Percentiles rank a stretch among this genome's conserved stretches.
phyloP scores from a whole-genome alignment of 2,888 invertebrate species.

The Macrosoma leucophasiata region DNA sequence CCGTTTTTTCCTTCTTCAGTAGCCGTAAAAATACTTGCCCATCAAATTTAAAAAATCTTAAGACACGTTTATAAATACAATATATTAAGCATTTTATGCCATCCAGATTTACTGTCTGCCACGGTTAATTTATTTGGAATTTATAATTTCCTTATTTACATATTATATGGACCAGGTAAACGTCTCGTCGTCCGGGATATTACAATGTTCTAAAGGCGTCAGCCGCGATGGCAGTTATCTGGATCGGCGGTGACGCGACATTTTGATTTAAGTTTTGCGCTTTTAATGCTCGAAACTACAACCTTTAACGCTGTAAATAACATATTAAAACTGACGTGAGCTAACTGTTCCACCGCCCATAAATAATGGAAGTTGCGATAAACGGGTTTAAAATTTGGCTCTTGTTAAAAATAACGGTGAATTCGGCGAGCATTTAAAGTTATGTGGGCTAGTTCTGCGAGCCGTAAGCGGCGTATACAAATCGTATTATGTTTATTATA shows the following conservation, averaged over 20 bases:
- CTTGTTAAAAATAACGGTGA: too few relatives aligned
- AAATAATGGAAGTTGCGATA: background rate
- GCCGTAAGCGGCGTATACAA: too few relatives aligned
- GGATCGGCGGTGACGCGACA: background rate
- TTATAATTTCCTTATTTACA: slow-evolving; percentile 45
- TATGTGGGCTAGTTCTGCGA: too few relatives aligned
- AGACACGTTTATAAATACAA: slow-evolving; percentile 54
- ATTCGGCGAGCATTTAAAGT: too few relatives aligned
- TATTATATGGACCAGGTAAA: slow-evolving; percentile 38
- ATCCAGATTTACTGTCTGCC: slow-evolving; percentile 50
- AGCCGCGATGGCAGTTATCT: slow-evolving; percentile 13
- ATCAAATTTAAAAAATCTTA: slow-evolving; percentile 46
- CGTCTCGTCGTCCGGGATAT: slow-evolving; percentile 8
- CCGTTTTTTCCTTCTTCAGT: slow-evolving; percentile 47
- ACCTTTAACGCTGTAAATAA: slow-evolving; percentile 9
- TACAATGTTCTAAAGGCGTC: slow-evolving; percentile 8
- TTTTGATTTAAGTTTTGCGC: slow-evolving; percentile 3
- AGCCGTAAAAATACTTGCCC: slow-evolving; percentile 52
- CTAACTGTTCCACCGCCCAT: slow-evolving; percentile 6
- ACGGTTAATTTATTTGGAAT: slow-evolving; percentile 41
- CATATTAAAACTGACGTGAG: slow-evolving; percentile 7
- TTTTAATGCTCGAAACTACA: slow-evolving; percentile 4
- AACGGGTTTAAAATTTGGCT: slow-evolving; percentile 3
- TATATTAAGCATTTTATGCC: slow-evolving; percentile 53
- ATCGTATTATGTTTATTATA: too few relatives aligned